These are phyloP conservation scores for Pipistrellus nathusii DNA, from an alignment of 2,797 vertebrate genomes.

Conservation along the genomic window DNA sequence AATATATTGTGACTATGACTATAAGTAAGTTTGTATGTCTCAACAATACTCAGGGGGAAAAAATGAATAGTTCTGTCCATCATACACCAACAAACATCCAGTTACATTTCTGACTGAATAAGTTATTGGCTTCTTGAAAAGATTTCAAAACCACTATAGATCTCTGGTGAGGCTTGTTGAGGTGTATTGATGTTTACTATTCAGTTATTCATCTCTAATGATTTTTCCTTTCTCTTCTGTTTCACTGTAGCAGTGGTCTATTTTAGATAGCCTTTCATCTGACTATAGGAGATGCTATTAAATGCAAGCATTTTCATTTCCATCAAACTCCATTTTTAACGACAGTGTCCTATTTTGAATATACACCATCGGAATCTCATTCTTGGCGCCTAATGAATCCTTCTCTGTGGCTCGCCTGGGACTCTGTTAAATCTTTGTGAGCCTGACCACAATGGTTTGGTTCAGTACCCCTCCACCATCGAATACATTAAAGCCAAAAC, in stretches of 20 bases:
- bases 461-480: constrained; percentile 76
- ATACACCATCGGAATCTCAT: constrained; percentile 71
- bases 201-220: neutral
- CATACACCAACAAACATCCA: neutral
- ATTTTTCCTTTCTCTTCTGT: constrained; percentile 16
- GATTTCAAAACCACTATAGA: neutral
- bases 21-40: neutral
- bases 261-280: constrained; percentile 59
- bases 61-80: neutral
- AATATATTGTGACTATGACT: neutral
- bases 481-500: constrained; percentile 84
- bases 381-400: constrained; percentile 75
- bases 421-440: constrained; percentile 78
- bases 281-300: constrained; percentile 70
- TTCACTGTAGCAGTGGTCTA: neutral
- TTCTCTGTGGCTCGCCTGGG: constrained; percentile 77
- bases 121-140: neutral
- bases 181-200: neutral
- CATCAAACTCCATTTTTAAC: constrained; percentile 75
- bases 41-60: neutral
- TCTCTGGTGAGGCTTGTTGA: neutral
- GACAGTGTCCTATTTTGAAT: constrained; percentile 62
- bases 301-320: constrained; percentile 76
- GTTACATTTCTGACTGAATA: neutral
- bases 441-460: constrained; percentile 76